Evolutionary conservation across 2,888 invertebrate genomes (phyloP).

Genomic region (Stomorhina lunata): DNA sequence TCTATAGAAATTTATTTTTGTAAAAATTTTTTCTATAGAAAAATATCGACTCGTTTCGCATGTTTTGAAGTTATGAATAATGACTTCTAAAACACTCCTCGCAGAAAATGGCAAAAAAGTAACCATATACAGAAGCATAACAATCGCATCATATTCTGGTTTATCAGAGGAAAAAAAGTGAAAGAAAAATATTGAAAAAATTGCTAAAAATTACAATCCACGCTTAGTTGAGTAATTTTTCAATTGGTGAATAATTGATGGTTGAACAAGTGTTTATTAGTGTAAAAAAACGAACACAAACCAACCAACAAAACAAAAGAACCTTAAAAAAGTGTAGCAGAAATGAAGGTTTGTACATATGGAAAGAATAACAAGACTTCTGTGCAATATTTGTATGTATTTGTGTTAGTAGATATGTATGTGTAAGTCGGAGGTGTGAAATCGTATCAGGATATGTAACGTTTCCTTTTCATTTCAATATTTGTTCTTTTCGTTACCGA

Average conservation of each 20-base stretch:
- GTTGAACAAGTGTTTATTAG: constrained; percentile 68
- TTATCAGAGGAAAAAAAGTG: background rate
- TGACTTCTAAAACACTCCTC: background rate
- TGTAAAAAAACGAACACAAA: constrained; percentile 21
- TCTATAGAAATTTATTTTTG: too few relatives aligned
- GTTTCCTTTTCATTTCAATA: constrained; percentile 18
- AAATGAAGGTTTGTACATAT: background rate
- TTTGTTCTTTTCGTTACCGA: constrained; percentile 31
- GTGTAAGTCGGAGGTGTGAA: constrained; percentile 55
- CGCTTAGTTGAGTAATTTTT: constrained; percentile 78
- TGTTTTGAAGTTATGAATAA: background rate
- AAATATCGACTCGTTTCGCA: too few relatives aligned
- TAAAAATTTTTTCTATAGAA: too few relatives aligned
- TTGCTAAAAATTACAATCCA: constrained; percentile 63
- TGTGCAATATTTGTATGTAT: background rate
- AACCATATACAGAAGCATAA: constrained; percentile 18
- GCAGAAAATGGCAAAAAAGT: background rate
- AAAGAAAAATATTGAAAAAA: constrained; percentile 37
- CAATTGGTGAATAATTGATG: constrained; percentile 79
- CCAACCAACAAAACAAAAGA: background rate
- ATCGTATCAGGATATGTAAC: constrained; percentile 54
- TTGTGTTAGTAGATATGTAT: constrained; percentile 8
- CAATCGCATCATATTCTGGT: constrained; percentile 44
- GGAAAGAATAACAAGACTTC: too few relatives aligned
- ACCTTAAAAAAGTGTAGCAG: background rate